A percentile compares a stretch with the other conserved stretches of the same genome.
phyloP scores from a whole-genome alignment of 2,797 vertebrate species.

The Betta splendens region DNA sequence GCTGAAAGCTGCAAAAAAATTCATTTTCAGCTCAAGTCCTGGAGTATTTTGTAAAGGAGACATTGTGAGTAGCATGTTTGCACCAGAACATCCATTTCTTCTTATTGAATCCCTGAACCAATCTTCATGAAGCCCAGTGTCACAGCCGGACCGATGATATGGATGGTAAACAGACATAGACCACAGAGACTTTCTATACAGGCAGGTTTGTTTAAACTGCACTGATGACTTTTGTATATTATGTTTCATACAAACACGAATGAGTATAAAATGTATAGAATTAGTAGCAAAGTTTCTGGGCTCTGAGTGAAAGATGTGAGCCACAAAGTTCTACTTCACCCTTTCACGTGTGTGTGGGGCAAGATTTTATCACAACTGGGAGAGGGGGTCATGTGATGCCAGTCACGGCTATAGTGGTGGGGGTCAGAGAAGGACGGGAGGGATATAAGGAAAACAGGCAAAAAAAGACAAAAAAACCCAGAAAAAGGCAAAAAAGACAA shows the following conservation, averaged over 20 bases:
- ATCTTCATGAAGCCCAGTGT: neutral
- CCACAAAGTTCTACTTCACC: constrained; percentile 31
- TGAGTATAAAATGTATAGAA: constrained; percentile 32
- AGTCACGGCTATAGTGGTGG: constrained; percentile 62
- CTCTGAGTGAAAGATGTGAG: constrained; percentile 58
- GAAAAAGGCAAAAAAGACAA: constrained; percentile 39
- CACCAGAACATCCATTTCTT: neutral
- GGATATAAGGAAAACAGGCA: too few relatives aligned
- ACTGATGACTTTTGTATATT: constrained; percentile 57
- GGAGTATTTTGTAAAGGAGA: constrained; percentile 1
- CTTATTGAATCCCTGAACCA: constrained; percentile 14
- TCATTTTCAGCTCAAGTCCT: neutral
- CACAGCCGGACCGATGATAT: constrained; percentile 33
- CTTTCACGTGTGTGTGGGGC: constrained; percentile 21
- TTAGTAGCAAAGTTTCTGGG: constrained; percentile 22
- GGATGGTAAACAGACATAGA: constrained; percentile 24
- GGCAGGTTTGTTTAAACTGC: constrained; percentile 38
- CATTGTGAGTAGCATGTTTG: constrained; percentile 9
- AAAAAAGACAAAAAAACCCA: constrained; percentile 42
- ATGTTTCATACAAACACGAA: constrained; percentile 54
- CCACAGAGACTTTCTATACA: neutral
- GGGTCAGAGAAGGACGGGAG: constrained; percentile 9
- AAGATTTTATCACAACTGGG: constrained; percentile 56
- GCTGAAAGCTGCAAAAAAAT: constrained; percentile 13
- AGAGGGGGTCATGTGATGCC: constrained; percentile 77